phyloP scores from a whole-genome alignment of 2,113 vertebrate species.

The Galemys pyrenaicus region DNA sequence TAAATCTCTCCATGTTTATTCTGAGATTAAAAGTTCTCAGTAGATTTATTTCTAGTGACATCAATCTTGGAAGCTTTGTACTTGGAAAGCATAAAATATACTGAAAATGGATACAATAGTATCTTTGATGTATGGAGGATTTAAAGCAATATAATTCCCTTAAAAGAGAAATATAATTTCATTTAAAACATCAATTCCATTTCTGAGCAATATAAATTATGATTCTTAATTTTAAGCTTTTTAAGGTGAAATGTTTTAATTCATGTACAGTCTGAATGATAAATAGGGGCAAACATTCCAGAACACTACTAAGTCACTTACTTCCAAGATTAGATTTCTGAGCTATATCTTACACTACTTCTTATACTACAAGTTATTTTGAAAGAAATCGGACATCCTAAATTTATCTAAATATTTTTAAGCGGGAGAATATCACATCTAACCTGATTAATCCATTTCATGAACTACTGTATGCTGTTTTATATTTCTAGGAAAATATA shows the following conservation, averaged over 20 bases:
- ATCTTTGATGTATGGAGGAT: not conserved
- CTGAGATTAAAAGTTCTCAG: not conserved
- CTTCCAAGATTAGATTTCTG: not conserved
- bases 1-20: not conserved
- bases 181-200: not conserved
- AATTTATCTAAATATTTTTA: not conserved
- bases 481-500: not conserved
- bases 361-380: not conserved
- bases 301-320: not conserved
- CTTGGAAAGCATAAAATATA: not conserved
- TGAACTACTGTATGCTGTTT: not conserved
- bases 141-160: not conserved
- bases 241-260: not conserved
- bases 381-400: not conserved
- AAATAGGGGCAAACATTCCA: not conserved
- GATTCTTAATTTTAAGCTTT: not conserved
- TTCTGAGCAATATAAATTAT: not conserved
- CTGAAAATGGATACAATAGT: not conserved
- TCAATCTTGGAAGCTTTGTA: not conserved
- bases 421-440: not conserved
- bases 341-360: not conserved
- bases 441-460: not conserved
- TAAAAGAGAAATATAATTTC: not conserved
- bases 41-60: not conserved
- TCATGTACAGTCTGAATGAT: not conserved